Base-by-base conservation (phyloP, 2,797 vertebrate genomes). In the Coregonus sp. region DNA sequence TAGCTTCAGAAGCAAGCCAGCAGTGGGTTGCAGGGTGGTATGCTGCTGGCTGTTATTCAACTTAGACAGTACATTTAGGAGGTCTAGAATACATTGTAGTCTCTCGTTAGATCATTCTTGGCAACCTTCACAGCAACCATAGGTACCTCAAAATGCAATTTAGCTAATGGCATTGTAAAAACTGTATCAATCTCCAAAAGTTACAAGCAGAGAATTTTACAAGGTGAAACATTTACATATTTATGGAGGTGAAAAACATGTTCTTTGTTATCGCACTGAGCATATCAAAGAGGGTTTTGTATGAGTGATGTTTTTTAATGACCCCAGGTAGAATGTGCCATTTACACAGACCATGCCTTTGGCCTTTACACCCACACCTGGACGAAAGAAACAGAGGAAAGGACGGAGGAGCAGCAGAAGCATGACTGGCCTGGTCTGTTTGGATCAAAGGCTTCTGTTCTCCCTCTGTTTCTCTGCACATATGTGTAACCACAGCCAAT, bases 351-450 rank as follows among this genome's bases (percentile, higher is more conserved):
- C 77, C 80, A 52, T 76, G 70, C 81, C 86, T 86, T 88, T 89
- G 85, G 68, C 81, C 87, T 86, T 88, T 87, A 86, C 88, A 78
- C n/a, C 52, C 80, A 86, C 84, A 89, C 86, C 85, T 89, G 86
- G 83, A 88, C 84, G 86, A 89, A 89, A 86, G 69, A 6, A 59
- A 78, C 29, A 71, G 69, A 83, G 78, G 47, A 72, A 66, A 83
- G 78, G 50, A 80, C 33, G 78, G 78, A 86, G 84, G 85, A 56
- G 79, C 72, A 67, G 68, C 71, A 74, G 75, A 79, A 16, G 40
- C 61, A 68, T 65, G 50, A 15, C 63, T 75, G 75, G 37, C 75
- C 35, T 73, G 76, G 52, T 74, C 35, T 52, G 56, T 77, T 71
- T 37, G 18, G 70, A 75, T 87, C 75, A 85, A 81, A 85, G 72